A percentile compares a stretch with the other conserved stretches of the same genome.
Conservation (phyloP, 2,888 invertebrate genomes). For the Agrypnus murinus region DNA sequence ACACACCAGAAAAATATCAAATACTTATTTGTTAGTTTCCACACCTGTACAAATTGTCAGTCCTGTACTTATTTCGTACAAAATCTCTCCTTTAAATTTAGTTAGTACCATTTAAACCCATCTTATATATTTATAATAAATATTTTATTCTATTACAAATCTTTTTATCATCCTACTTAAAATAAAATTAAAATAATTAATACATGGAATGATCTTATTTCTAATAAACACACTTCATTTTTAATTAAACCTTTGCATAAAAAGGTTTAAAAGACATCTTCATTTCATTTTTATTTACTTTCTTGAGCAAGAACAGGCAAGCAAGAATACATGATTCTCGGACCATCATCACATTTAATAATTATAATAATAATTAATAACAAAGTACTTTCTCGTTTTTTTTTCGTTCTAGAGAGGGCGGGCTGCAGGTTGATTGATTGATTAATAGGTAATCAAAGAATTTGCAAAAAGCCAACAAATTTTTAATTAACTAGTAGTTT, state of each 20-base stretch:
- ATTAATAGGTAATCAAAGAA: constrained; percentile 38
- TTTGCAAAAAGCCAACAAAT: constrained; percentile 53
- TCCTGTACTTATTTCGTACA: not conserved
- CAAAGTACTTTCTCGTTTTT: constrained; percentile 12
- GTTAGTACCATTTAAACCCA: not conserved
- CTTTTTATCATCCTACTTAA: not conserved
- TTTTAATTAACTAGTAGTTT: constrained; percentile 33
- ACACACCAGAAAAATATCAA: no score
- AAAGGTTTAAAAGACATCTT: constrained; percentile 22
- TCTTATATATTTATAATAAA: not conserved
- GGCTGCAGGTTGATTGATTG: not conserved
- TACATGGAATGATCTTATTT: constrained; percentile 19
- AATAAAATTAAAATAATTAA: not conserved
- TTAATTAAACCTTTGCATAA: not conserved
- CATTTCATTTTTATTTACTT: no score
- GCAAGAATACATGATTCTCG: constrained; percentile 42
- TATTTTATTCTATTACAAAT: constrained; percentile 1
- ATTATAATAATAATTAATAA: constrained; percentile 26
- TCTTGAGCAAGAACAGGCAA: constrained; percentile 52
- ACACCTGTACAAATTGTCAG: not conserved
- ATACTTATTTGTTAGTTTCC: no score
- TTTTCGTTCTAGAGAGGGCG: no score
- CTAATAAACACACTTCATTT: constrained; percentile 3
- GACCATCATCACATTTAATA: constrained; percentile 43
- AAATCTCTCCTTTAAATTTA: constrained; percentile 12